phyloP scores from a whole-genome alignment of 1,140 invertebrate species.

The Ips typographus region DNA sequence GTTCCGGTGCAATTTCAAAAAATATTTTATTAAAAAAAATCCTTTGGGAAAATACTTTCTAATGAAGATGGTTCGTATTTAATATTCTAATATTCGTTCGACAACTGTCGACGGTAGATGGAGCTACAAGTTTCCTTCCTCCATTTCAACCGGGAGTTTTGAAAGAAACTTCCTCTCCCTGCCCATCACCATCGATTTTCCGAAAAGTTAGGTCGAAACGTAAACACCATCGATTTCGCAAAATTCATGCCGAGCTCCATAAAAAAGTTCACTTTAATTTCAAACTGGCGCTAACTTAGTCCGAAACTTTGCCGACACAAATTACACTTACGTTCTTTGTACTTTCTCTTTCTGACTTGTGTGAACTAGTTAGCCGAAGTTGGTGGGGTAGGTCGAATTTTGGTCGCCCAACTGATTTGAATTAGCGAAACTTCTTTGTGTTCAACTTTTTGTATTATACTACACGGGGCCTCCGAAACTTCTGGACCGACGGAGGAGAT shows the following conservation, averaged over 20 bases:
- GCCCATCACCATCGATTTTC: conserved; percentile 32
- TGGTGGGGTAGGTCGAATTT: conserved; percentile 49
- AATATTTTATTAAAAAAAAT: conserved; percentile 23
- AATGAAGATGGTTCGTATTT: not conserved
- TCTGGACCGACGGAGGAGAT: conserved; percentile 28
- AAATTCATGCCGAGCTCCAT: conserved; percentile 49
- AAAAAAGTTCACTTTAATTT: conserved; percentile 51
- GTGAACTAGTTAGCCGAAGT: conserved; percentile 45
- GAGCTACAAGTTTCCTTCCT: not conserved
- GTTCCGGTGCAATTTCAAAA: not conserved
- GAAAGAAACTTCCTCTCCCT: not conserved
- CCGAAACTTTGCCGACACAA: conserved; percentile 50
- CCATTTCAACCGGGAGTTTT: too few species aligned
- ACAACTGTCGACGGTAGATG: not conserved
- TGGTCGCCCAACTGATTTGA: conserved; percentile 39
- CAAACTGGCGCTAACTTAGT: conserved; percentile 46
- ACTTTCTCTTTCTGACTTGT: conserved; percentile 51
- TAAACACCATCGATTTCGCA: conserved; percentile 50
- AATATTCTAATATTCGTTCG: too few species aligned
- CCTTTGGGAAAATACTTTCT: conserved; percentile 2
- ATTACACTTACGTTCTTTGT: conserved; percentile 51
- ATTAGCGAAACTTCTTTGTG: conserved; percentile 46
- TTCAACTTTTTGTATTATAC: conserved; percentile 32
- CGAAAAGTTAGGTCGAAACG: conserved; percentile 36
- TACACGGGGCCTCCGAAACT: conserved; percentile 10